Base-by-base conservation (phyloP, 1,140 invertebrate species). In the Zaprionus tsacasi region DNA sequence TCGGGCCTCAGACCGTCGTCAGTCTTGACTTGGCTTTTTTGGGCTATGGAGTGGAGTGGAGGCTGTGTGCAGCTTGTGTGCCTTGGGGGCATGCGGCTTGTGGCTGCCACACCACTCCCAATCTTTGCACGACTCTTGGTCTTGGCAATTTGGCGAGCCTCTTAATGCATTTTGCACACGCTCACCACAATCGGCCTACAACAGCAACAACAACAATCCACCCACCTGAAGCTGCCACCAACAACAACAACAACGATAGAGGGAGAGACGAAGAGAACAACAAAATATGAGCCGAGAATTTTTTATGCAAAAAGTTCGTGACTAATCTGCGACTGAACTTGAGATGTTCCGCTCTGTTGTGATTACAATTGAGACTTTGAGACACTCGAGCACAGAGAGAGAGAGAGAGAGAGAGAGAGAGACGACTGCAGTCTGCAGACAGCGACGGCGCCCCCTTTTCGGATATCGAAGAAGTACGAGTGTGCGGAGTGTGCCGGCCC, bases 241-340 rank as follows among this genome's bases (percentile, higher is more conserved):
- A 48, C 27, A 45, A 27, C 61, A 45, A 27, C 61, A 48, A n/a
- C 36, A 35, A 30, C n/a, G 38, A 36, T 17, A 25, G 48, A 33
- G 48, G 15, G 11, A 43, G 25, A 40, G 13, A 38, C 38, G 17
- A 38, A 11, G 13, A 58, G 36, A 58, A 48, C 40, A 61, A 61
- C 33, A 72, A 79, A 81, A 78, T 85, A 83, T 83, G 78, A 85
- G 30, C 59, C 54, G 54, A 81, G 76, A 78, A 77, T 45, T 83
- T 72, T 83, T 63, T 85, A 85, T 85, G 81, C 81, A 85, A 70
- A 85, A 81, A 83, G 36, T 85, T 83, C 81, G 81, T 83, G 81
- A 83, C 81, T 85, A 83, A 83, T 83, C 81, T 73, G 68, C 63
- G 33, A 56, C 64, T 77, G 75, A 77, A 77, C 73, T 76, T 76